Percentiles rank a stretch among this genome's conserved stretches.
phyloP scores from a whole-genome alignment of 2,797 vertebrate genomes.

The Dendrocincla fuliginosa region DNA sequence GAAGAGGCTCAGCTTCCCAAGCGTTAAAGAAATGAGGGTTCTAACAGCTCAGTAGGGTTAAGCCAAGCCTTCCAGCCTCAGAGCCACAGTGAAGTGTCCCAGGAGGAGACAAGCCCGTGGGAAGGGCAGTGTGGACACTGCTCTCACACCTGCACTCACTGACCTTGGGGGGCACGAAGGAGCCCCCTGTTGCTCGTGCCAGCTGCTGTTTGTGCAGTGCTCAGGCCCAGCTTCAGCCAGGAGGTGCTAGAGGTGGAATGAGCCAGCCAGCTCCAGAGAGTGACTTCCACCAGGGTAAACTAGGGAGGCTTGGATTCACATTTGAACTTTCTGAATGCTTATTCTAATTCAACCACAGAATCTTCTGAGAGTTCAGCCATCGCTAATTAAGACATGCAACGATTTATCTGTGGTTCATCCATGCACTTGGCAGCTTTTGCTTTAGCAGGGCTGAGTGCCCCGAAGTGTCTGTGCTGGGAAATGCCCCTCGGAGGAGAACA shows the following conservation, averaged over 20 bases:
- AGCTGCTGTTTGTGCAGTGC: neutral
- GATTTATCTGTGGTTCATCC: slow-evolving; percentile 9
- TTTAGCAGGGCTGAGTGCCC: neutral
- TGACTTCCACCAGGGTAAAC: neutral
- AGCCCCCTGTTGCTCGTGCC: neutral
- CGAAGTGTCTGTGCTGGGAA: neutral
- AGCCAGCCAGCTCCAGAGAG: neutral
- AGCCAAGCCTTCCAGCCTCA: neutral
- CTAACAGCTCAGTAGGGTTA: neutral
- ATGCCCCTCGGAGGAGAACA: neutral
- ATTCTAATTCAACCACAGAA: slow-evolving; percentile 43
- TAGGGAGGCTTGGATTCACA: neutral
- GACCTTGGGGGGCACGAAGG: neutral
- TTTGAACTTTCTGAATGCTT: slow-evolving; percentile 26
- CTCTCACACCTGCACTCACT: neutral
- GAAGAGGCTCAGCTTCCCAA: neutral
- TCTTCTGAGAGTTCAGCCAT: slow-evolving; percentile 4
- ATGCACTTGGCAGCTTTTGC: neutral
- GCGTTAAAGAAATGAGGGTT: fast-evolving
- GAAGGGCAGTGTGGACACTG: neutral
- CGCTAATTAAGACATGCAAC: neutral
- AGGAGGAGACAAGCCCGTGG: neutral
- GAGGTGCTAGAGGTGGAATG: neutral
- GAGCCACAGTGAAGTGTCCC: neutral
- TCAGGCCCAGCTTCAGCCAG: neutral